Conservation (phyloP, 2,888 invertebrate genomes). For the Ormyrus nitidulus region DNA sequence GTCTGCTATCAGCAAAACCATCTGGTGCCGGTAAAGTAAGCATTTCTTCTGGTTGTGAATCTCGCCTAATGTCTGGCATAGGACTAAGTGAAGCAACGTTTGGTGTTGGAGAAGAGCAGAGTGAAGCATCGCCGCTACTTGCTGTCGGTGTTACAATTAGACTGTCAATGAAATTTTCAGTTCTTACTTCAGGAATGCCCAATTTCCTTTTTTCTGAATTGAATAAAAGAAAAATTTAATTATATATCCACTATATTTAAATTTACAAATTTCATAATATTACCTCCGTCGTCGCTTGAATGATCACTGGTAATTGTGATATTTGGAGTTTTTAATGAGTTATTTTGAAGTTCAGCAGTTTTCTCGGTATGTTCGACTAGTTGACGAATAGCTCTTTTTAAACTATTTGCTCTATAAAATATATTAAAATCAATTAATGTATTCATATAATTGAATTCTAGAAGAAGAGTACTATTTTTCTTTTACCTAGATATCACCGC, state of each 20-base stretch:
- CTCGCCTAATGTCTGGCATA: constrained; percentile 81
- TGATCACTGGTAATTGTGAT: constrained; percentile 64
- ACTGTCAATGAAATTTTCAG: constrained; percentile 62
- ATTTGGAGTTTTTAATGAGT: constrained; percentile 67
- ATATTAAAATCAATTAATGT: too few relatives aligned
- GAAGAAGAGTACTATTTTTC: constrained; percentile 1
- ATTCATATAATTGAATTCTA: too few relatives aligned
- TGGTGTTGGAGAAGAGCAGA: constrained; percentile 77
- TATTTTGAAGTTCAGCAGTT: constrained; percentile 80
- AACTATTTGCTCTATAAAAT: constrained; percentile 83
- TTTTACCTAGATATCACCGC: constrained; percentile 76
- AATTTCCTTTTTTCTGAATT: constrained; percentile 62
- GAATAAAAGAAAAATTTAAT: constrained; percentile 17
- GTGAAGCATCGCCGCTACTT: constrained; percentile 75
- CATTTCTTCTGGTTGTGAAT: constrained; percentile 79
- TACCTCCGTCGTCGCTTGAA: constrained; percentile 32
- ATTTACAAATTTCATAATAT: not conserved
- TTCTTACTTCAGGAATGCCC: constrained; percentile 60
- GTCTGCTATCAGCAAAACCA: constrained; percentile 88
- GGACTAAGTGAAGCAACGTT: constrained; percentile 82
- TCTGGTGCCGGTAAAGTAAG: constrained; percentile 85
- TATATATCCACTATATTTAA: not conserved
- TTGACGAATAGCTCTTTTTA: constrained; percentile 88
- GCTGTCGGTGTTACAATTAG: constrained; percentile 71
- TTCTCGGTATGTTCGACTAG: constrained; percentile 88